Base-by-base conservation (phyloP, 2,888 invertebrate species). In the Tetheella fluctuosa region DNA sequence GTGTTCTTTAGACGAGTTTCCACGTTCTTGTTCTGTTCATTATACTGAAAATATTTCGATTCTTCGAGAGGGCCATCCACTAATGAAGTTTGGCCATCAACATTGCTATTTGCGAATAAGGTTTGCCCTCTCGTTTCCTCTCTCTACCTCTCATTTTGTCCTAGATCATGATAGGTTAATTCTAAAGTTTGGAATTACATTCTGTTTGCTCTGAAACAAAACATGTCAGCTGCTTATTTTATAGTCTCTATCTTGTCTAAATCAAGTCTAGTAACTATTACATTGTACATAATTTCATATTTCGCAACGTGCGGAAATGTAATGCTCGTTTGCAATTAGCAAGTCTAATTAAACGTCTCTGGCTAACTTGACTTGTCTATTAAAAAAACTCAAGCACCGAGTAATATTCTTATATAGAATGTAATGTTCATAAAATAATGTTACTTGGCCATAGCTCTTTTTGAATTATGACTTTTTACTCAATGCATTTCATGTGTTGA, bases 291-390 rank as follows among this genome's bases (percentile, higher is more conserved):
- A 60, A 65, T 65, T 64, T 64, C 39, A 57, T 65, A 69, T 76
- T 79, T 74, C 73, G 64, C 61, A 71, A 78, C 65, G 64, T 61
- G 59, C 67, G 73, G 70, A 75, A 76, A 74, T 67, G 61, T 61
- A 71, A 37, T 30, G 56, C 62, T 64, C 59, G 64, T 64, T 67
- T 60, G 61, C 73, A 69, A 79, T 79, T 79, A 77, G 58, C 73
- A 76, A 77, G 68, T 74, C 69, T 79, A 77, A 80, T 78, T 76
- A 73, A 77, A 71, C 68, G 65, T 59, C 64, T 63, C 63, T 61
- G 59, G 74, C 65, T 68, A 63, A 69, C 62, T 65, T 20, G 67
- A 64, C 59, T 64, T 63, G 23, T 54, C 60, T 65, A 57, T 65
- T 64, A 61, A 63, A 61, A 67, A 71, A 62, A 34, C 54, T 57